Evolutionary conservation across 1,140 invertebrate genomes (phyloP), one percentile per base, ranked within the genome.

Genomic region (Drosophila eugracilis): DNA sequence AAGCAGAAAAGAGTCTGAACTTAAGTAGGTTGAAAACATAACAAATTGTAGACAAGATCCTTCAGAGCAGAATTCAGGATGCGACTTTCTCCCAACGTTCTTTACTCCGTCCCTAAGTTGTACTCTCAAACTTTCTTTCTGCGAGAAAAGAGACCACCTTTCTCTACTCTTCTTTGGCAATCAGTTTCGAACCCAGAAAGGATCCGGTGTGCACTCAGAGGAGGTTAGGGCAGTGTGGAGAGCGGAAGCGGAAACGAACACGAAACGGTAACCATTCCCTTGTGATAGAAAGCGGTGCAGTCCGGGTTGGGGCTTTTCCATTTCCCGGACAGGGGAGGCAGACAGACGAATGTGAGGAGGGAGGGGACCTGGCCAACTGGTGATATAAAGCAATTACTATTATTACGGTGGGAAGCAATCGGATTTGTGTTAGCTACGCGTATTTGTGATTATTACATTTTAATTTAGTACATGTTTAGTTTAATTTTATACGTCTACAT

Each of bases 1-100:
- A 86, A 88, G 70, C 83, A 88, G 78, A 75, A 75, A 63, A 71
- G 83, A 86, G 83, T 86, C 83, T 86, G 83, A 86, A 85, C 73
- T 69, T 85, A 74, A 78, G 63, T 86, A 88, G 78, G 78, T 81
- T 86, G 78, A 88, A 67, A 58, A 39, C 52, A 53, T 53, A 69
- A 69, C 41, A 45, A 80, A 70, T 47, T 62, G 30, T 60, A 71
- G 42, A 28, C 47, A 39, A 62, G 53, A 34, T 52, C 37, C 12
- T 48, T 36, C 17, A 21, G 28, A 50, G 36, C 21, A 14, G 19
- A 21, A 12, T 41, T 41, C 10, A 41, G 19, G 17, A 52, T 32
- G 44, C 24, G 42, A 50, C 28, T 50, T 47, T 63, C 37, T 67
- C 78, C 77, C 78, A 80, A 75, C 72, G 77, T 81, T 80, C 50